A percentile compares a stretch with the other conserved stretches of the same genome.
These are phyloP conservation scores for Salmo trutta DNA, from an alignment of 2,797 vertebrate genomes.

Conservation along the genomic window DNA sequence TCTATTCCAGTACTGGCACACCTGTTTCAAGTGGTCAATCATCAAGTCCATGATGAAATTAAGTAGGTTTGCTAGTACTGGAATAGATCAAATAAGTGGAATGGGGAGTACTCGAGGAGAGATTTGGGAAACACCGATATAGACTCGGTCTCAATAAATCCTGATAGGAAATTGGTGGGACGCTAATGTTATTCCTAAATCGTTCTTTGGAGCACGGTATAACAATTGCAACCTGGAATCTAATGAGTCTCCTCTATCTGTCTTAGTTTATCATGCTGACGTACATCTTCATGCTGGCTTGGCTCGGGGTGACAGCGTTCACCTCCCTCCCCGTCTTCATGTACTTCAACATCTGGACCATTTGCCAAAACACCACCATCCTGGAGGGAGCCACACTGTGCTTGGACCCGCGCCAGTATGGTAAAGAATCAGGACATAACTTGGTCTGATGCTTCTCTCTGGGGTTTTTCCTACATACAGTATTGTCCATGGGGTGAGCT, in stretches of 20 bases:
- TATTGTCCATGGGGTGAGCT: neutral
- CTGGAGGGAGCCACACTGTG: constrained; percentile 88
- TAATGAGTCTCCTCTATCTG: neutral
- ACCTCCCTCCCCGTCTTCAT: constrained; percentile 97
- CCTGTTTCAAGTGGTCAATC: neutral
- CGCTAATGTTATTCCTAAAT: neutral
- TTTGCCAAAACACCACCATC: constrained; percentile 90
- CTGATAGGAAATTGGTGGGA: neutral
- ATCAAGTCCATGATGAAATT: neutral
- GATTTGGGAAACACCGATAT: too few relatives aligned
- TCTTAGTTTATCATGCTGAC: constrained; percentile 98
- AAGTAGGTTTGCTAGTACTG: neutral
- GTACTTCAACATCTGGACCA: constrained; percentile 99
- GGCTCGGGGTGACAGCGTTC: constrained; percentile 96
- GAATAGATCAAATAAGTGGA: neutral
- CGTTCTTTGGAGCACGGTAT: neutral
- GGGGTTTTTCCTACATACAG: neutral
- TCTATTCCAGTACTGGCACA: too few relatives aligned
- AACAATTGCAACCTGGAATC: neutral
- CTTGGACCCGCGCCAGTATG: constrained; percentile 95
- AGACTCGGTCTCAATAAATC: neutral
- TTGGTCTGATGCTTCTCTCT: neutral
- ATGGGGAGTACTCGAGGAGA: too few relatives aligned
- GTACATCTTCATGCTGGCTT: constrained; percentile 98
- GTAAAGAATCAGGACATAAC: constrained; percentile 65